Percentiles rank a stretch among this genome's conserved stretches.
These are phyloP conservation scores for Melangyna quadrimaculata DNA, from an alignment of 2,888 invertebrate genomes.

Conservation along the genomic window DNA sequence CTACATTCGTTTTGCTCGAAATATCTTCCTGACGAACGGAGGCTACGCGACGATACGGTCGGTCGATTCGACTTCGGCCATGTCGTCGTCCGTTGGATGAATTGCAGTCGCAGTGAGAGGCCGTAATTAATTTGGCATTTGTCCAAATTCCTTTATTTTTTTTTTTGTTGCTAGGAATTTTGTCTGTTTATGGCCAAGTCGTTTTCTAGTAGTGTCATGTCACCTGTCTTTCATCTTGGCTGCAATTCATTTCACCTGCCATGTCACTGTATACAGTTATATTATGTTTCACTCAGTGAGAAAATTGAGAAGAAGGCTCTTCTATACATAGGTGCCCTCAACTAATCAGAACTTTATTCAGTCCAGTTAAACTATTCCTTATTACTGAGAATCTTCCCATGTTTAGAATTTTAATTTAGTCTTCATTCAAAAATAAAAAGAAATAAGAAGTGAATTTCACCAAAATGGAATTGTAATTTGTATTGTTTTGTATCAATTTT, in stretches of 20 bases:
- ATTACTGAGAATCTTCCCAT: not conserved
- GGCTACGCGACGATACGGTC: no score
- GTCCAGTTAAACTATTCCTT: not conserved
- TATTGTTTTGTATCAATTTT: not conserved
- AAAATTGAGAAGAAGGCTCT: not conserved
- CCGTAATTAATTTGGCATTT: constrained; percentile 67
- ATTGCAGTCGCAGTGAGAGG: constrained; percentile 24
- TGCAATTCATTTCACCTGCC: constrained; percentile 60
- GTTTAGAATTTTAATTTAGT: not conserved
- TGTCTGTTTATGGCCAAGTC: constrained; percentile 48
- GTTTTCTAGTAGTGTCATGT: constrained; percentile 41
- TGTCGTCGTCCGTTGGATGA: not conserved
- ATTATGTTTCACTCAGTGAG: not conserved
- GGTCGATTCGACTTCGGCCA: not conserved
- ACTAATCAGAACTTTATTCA: constrained; percentile 1
- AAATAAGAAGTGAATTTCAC: not conserved
- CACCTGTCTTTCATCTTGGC: constrained; percentile 56
- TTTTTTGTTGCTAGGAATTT: constrained; percentile 27
- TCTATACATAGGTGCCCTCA: not conserved
- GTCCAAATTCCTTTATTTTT: constrained; percentile 43
- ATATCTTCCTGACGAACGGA: not conserved
- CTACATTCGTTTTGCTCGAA: constrained; percentile 41
- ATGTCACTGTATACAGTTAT: not conserved
- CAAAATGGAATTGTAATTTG: not conserved
- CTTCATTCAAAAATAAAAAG: not conserved